Evolutionary conservation across 2,888 invertebrate species (phyloP).

Genomic region (Scaeva pyrastri): DNA sequence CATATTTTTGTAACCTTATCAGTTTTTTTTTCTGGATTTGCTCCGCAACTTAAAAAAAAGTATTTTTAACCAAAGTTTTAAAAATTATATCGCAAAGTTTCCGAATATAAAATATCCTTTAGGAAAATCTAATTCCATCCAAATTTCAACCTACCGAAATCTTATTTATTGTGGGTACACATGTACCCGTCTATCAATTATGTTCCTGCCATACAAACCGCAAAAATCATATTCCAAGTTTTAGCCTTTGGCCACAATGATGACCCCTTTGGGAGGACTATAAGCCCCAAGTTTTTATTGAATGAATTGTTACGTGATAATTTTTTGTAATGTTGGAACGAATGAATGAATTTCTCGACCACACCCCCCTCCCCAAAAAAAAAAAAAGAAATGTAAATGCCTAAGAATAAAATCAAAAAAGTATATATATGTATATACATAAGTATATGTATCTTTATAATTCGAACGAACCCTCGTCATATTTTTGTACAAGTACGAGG

Average conservation of each 20-base stretch:
- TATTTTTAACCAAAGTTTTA: too few relatives aligned
- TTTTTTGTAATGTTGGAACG: background rate
- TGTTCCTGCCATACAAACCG: background rate
- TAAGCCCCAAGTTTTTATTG: background rate
- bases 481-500: background rate
- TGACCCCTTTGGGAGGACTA: constrained; percentile 1
- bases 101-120: too few relatives aligned
- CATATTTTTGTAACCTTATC: too few relatives aligned
- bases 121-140: too few relatives aligned
- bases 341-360: constrained; percentile 5
- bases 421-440: too few relatives aligned
- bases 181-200: background rate
- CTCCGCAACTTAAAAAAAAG: too few relatives aligned
- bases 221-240: background rate
- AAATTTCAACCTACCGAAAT: too few relatives aligned
- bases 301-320: constrained; percentile 14
- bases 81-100: too few relatives aligned
- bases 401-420: background rate
- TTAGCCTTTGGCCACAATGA: constrained; percentile 2
- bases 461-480: background rate
- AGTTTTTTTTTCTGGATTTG: too few relatives aligned
- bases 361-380: too few relatives aligned
- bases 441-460: too few relatives aligned
- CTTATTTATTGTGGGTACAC: background rate
- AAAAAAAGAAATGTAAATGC: constrained; percentile 1